Percentiles rank a stretch among this genome's conserved stretches.
These are phyloP conservation scores for Caenorhabditis sp. DNA, from an alignment of 2,888 invertebrate species.

Conservation along the genomic window DNA sequence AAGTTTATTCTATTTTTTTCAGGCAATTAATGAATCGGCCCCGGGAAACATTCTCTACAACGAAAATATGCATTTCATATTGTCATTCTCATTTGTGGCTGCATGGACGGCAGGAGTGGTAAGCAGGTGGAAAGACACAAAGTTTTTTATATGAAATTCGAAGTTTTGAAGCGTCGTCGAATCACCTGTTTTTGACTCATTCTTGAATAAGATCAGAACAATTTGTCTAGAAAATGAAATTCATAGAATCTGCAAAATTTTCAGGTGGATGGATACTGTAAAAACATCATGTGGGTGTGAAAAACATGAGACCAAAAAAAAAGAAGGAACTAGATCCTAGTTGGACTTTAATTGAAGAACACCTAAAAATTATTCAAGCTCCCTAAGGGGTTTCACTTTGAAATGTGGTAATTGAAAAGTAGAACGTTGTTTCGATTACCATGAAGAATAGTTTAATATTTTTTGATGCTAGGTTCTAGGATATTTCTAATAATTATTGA, in stretches of 20 bases:
- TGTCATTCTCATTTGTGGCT: conserved; percentile 62
- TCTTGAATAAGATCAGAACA: not conserved
- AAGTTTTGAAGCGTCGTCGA: not conserved
- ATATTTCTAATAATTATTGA: too few relatives aligned
- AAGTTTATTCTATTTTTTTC: not conserved
- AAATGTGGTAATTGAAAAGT: too few relatives aligned
- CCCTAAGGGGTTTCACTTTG: too few relatives aligned
- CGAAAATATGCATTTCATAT: conserved; percentile 31
- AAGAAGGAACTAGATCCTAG: too few relatives aligned
- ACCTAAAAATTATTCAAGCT: too few relatives aligned
- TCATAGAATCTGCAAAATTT: conserved; percentile 4
- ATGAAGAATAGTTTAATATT: too few relatives aligned
- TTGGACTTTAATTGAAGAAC: too few relatives aligned
- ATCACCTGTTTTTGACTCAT: not conserved
- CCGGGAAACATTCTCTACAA: not conserved
- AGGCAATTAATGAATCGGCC: not conserved
- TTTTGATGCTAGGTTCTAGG: too few relatives aligned
- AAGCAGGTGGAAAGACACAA: conserved; percentile 17
- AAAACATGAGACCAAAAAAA: too few relatives aligned
- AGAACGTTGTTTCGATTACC: too few relatives aligned
- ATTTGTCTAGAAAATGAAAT: not conserved
- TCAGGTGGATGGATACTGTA: not conserved
- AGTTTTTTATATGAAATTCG: not conserved
- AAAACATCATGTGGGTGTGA: too few relatives aligned
- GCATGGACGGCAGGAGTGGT: conserved; percentile 69